phyloP scores from a whole-genome alignment of 2,888 invertebrate genomes.

The Pterostichus niger region DNA sequence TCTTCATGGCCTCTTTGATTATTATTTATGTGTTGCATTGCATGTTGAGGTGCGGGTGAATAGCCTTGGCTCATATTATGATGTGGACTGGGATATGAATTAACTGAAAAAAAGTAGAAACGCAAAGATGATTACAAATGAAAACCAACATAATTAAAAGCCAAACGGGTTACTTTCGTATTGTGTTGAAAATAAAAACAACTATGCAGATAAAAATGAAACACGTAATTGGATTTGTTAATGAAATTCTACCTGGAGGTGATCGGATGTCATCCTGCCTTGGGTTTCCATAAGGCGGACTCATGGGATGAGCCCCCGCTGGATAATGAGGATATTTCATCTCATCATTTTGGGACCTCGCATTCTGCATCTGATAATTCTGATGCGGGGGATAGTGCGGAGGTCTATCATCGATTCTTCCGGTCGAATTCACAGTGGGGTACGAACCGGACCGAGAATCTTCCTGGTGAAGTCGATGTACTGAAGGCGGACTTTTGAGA shows the following conservation, averaged over 20 bases:
- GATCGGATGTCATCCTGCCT: constrained; percentile 60
- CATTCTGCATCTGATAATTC: constrained; percentile 67
- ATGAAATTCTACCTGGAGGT: constrained; percentile 53
- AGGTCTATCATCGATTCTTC: constrained; percentile 59
- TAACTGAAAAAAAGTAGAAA: constrained; percentile 65
- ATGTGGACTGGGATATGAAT: constrained; percentile 73
- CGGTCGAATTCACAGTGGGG: constrained; percentile 71
- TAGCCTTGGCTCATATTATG: constrained; percentile 72
- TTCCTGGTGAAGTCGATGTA: constrained; percentile 71
- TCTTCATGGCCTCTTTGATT: constrained; percentile 70
- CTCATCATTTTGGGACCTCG: constrained; percentile 58
- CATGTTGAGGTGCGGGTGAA: constrained; percentile 59
- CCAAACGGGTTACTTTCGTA: constrained; percentile 35
- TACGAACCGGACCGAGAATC: constrained; percentile 72
- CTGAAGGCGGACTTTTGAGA: constrained; percentile 75
- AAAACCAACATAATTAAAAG: constrained; percentile 28
- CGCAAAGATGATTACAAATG: constrained; percentile 41
- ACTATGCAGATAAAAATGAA: constrained; percentile 47
- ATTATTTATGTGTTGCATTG: constrained; percentile 66
- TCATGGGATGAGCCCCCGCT: constrained; percentile 58
- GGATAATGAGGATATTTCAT: constrained; percentile 69
- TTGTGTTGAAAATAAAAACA: constrained; percentile 40
- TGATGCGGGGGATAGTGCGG: constrained; percentile 66
- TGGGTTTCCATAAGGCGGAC: constrained; percentile 61
- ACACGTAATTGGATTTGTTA: constrained; percentile 41